These are phyloP conservation scores for Rhingia campestris DNA, from an alignment of 2,888 invertebrate species.

Conservation along the genomic window DNA sequence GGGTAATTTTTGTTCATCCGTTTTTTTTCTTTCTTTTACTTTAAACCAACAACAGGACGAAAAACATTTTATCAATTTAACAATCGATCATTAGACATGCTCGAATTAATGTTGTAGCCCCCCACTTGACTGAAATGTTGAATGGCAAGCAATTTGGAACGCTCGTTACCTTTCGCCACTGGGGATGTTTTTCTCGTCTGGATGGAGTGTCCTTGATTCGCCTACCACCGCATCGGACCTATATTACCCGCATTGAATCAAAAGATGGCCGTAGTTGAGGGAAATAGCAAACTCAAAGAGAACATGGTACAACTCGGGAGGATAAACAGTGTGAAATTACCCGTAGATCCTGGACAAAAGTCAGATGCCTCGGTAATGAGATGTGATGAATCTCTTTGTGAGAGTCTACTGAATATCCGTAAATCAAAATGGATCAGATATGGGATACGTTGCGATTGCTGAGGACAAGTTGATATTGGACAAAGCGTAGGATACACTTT, in stretches of 20 bases:
- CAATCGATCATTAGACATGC: slow-evolving; percentile 73
- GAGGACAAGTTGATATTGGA: too few species aligned
- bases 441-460: too few species aligned
- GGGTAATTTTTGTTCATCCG: not conserved
- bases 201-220: not conserved
- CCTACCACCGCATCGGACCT: too few species aligned
- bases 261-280: slow-evolving; percentile 33
- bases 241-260: slow-evolving; percentile 24
- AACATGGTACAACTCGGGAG: slow-evolving; percentile 26
- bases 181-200: slow-evolving; percentile 7
- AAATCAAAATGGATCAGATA: too few species aligned
- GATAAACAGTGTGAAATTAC: slow-evolving; percentile 70
- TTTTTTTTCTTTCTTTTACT: slow-evolving; percentile 1
- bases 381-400: slow-evolving; percentile 53
- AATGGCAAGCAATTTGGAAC: slow-evolving; percentile 69
- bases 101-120: slow-evolving; percentile 68
- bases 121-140: slow-evolving; percentile 67
- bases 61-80: slow-evolving; percentile 71
- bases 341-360: slow-evolving; percentile 66
- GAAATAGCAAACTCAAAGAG: slow-evolving; percentile 48
- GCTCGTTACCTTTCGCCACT: slow-evolving; percentile 64
- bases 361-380: slow-evolving; percentile 44
- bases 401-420: too few species aligned
- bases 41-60: slow-evolving; percentile 40
- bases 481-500: too few species aligned